Evolutionary conservation across 1,140 invertebrate species (phyloP).

Genomic region (Aphaenogaster floridana): DNA sequence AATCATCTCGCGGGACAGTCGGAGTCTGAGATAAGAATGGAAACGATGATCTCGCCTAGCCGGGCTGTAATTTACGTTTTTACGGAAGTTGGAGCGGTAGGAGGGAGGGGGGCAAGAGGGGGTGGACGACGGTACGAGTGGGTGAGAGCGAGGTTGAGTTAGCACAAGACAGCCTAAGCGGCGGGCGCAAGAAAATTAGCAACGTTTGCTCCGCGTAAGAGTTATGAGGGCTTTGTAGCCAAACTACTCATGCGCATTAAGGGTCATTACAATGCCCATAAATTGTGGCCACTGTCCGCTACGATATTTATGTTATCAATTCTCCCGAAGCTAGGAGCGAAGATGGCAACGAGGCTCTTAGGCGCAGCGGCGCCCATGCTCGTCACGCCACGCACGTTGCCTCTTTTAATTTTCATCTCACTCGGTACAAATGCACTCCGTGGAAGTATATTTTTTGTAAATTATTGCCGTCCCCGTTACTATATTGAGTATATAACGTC

Average conservation of each 20-base stretch:
- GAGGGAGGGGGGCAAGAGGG: neutral
- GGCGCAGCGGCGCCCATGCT: conserved; percentile 11
- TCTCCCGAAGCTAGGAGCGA: conserved; percentile 61
- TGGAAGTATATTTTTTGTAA: conserved; percentile 31
- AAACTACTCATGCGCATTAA: conserved; percentile 84
- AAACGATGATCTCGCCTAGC: conserved; percentile 69
- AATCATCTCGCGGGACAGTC: conserved; percentile 49
- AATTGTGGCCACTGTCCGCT: conserved; percentile 81
- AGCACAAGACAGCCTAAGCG: conserved; percentile 69
- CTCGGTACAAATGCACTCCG: conserved; percentile 20
- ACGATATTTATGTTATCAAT: conserved; percentile 84
- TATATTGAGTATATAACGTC: conserved; percentile 13
- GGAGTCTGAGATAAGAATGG: conserved; percentile 70
- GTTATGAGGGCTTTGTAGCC: conserved; percentile 81
- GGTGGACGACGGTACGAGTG: conserved; percentile 7
- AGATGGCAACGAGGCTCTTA: conserved; percentile 54
- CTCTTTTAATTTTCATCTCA: conserved; percentile 45
- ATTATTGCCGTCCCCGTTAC: conserved; percentile 14
- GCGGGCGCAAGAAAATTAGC: conserved; percentile 80
- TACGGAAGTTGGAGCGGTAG: conserved; percentile 50
- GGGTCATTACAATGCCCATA: conserved; percentile 84
- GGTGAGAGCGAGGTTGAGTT: conserved; percentile 48
- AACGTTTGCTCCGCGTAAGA: conserved; percentile 76
- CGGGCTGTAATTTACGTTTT: conserved; percentile 75
- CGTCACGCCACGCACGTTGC: conserved; percentile 27